Conservation (phyloP, 2,113 vertebrate species). For the Crotophaga sulcirostris region DNA sequence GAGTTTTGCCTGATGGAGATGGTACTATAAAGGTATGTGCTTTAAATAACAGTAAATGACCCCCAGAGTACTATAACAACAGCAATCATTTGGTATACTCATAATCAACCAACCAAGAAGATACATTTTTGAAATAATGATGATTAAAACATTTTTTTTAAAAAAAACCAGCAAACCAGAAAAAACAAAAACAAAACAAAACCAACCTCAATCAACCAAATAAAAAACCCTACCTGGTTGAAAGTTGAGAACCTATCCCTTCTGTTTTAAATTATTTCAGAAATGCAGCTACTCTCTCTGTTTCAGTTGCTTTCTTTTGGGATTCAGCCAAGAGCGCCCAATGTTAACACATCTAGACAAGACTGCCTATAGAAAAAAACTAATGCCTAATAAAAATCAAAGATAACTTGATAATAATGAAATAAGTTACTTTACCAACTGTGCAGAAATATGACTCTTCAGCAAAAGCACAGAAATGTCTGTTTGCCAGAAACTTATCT, state of each 20-base stretch:
- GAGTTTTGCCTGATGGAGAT: background rate
- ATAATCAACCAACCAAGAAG: background rate
- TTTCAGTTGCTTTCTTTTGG: background rate
- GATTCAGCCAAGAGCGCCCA: background rate
- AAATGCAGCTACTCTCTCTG: background rate
- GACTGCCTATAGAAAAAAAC: background rate
- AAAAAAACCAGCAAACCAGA: no score
- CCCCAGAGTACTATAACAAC: background rate
- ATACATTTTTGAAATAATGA: background rate
- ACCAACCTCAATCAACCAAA: background rate
- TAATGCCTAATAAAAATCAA: background rate
- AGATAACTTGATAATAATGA: background rate
- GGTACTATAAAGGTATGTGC: background rate
- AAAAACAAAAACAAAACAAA: background rate
- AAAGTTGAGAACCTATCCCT: background rate
- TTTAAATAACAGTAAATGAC: background rate
- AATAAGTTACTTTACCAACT: background rate
- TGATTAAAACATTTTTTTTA: no score
- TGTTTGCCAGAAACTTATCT: background rate
- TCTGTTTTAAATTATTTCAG: background rate
- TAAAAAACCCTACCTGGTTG: rapidly evolving
- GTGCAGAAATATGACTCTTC: background rate
- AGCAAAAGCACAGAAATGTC: background rate
- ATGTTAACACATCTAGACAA: background rate
- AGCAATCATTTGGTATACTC: background rate